Conservation (phyloP, 2,888 invertebrate species). For the Sisyra terminalis region DNA sequence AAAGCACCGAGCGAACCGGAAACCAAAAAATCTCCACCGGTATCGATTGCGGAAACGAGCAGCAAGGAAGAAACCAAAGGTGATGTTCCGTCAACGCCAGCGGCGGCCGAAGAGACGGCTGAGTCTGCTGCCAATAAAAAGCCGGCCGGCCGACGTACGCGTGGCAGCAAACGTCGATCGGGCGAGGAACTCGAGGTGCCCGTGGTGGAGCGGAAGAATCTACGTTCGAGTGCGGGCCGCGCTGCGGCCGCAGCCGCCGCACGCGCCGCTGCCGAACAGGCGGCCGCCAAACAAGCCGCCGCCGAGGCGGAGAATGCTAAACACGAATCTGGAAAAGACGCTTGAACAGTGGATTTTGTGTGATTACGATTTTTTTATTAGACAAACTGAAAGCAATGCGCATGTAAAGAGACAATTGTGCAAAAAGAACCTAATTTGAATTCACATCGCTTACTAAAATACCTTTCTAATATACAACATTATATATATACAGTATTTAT, state of each 20-base stretch:
- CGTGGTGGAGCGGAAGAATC: slow-evolving; percentile 38
- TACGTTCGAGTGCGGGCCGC: slow-evolving; percentile 57
- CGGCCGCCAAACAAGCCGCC: slow-evolving; percentile 21
- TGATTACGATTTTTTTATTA: not conserved
- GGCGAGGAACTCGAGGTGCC: slow-evolving; percentile 34
- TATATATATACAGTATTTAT: no score
- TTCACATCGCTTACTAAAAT: no score
- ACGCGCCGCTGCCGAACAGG: slow-evolving; percentile 29
- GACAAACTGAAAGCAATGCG: not conserved
- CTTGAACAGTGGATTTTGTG: slow-evolving; percentile 1
- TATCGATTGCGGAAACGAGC: slow-evolving; percentile 8
- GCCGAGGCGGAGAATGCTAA: slow-evolving; percentile 19
- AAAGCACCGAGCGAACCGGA: slow-evolving; percentile 6
- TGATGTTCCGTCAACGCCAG: slow-evolving; percentile 10
- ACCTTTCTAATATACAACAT: no score
- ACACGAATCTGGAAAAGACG: slow-evolving; percentile 3
- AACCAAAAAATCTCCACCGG: slow-evolving; percentile 1
- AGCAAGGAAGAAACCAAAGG: slow-evolving; percentile 13
- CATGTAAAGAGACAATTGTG: no score
- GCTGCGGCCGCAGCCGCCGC: slow-evolving; percentile 38
- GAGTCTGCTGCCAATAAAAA: slow-evolving; percentile 20
- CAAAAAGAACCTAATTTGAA: no score
- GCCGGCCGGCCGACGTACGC: slow-evolving; percentile 21
- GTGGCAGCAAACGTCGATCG: slow-evolving; percentile 28
- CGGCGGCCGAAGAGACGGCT: slow-evolving; percentile 13